Evolutionary conservation across 2,888 invertebrate species (phyloP).

Genomic region (Gisinianus flammeolus): DNA sequence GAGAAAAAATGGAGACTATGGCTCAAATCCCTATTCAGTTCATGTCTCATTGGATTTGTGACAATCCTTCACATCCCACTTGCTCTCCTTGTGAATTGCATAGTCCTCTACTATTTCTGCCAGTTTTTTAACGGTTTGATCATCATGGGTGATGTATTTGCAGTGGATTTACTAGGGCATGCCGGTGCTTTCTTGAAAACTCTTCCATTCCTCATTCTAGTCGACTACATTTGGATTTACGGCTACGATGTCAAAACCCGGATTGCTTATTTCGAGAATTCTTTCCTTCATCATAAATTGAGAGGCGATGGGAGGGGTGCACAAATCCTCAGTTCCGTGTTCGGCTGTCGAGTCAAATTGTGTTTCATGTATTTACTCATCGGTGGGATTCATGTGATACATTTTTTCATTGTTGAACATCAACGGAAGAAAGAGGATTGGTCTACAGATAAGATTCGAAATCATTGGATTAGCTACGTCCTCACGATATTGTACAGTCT

Average conservation of each 20-base stretch:
- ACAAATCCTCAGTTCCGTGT: background rate
- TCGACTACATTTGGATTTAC: slow-evolving; percentile 48
- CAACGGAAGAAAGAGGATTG: background rate
- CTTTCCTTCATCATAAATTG: background rate
- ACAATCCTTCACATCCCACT: slow-evolving; percentile 8
- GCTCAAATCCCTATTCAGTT: background rate
- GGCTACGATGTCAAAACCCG: slow-evolving; percentile 28
- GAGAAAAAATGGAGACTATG: background rate
- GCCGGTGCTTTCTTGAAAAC: slow-evolving; percentile 7
- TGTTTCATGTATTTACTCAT: slow-evolving; percentile 35
- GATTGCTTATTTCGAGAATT: background rate
- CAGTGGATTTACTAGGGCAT: background rate
- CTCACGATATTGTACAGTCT: slow-evolving; percentile 17
- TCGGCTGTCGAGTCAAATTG: background rate
- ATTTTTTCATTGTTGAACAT: slow-evolving; percentile 22
- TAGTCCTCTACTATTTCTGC: slow-evolving; percentile 19
- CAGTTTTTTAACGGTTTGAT: background rate
- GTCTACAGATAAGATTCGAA: background rate
- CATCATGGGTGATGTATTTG: background rate
- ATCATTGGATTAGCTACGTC: slow-evolving; percentile 4
- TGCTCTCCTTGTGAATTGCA: slow-evolving; percentile 14
- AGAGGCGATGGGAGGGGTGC: background rate
- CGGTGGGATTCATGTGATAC: slow-evolving; percentile 30
- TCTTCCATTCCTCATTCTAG: slow-evolving; percentile 39
- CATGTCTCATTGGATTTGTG: background rate